Evolutionary conservation across 2,797 vertebrate genomes (phyloP).

Genomic region (Brotula barbata): DNA sequence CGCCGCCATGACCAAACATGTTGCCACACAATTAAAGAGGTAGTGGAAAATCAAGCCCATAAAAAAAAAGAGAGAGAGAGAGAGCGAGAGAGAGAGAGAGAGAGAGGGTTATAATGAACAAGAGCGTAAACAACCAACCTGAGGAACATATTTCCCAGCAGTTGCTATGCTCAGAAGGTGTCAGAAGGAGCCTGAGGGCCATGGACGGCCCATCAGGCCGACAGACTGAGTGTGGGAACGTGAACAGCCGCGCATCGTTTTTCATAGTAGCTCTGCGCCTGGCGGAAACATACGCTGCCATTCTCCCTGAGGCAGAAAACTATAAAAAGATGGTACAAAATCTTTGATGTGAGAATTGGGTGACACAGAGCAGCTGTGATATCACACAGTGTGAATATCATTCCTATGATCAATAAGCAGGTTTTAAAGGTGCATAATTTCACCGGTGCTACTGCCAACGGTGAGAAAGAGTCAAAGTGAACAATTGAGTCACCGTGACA

Average conservation of each 20-base stretch:
- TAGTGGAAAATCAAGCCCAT: constrained; percentile 50
- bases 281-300: constrained; percentile 22
- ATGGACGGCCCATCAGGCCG: constrained; percentile 16
- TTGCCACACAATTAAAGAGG: constrained; percentile 45
- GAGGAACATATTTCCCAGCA: constrained; percentile 46
- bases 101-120: neutral
- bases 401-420: neutral
- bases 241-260: constrained; percentile 5
- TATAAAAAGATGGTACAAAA: constrained; percentile 1
- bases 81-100: constrained; percentile 1
- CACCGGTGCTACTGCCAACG: neutral
- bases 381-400: neutral
- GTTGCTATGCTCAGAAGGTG: constrained; percentile 37
- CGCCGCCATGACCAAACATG: neutral
- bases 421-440: neutral
- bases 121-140: constrained; percentile 36
- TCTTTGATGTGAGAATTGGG: neutral
- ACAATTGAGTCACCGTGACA: neutral
- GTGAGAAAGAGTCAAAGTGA: constrained; percentile 5
- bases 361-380: neutral
- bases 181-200: constrained; percentile 41
- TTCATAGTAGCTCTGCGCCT: constrained; percentile 7
- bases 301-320: constrained; percentile 18
- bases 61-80: constrained; percentile 37
- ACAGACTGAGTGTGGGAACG: constrained; percentile 46